phyloP scores from a whole-genome alignment of 2,113 vertebrate genomes.

The Cettia cetti region DNA sequence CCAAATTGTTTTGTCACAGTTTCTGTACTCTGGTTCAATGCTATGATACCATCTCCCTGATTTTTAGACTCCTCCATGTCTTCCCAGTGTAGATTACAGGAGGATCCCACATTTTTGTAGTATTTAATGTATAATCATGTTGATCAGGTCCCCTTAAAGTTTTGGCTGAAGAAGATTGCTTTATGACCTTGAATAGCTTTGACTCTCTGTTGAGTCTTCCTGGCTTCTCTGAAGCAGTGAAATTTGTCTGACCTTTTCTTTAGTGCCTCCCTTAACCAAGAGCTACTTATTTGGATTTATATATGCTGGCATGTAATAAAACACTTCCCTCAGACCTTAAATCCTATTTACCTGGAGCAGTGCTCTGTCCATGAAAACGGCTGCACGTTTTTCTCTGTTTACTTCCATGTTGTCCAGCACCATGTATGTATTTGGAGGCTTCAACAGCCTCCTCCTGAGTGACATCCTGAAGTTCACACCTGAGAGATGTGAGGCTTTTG shows the following conservation, averaged over 20 bases:
- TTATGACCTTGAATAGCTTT: neutral
- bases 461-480: constrained; percentile 87
- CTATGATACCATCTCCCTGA: rapidly evolving
- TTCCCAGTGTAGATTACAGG: neutral
- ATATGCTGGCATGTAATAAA: neutral
- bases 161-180: neutral
- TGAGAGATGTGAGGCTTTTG: constrained; percentile 79
- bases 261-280: neutral
- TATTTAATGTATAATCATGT: rapidly evolving
- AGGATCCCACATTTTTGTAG: neutral
- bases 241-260: neutral
- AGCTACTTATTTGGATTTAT: neutral
- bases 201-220: neutral
- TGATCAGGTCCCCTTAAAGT: neutral
- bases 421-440: constrained; percentile 97
- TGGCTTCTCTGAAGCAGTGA: neutral
- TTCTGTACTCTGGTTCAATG: neutral
- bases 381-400: rapidly evolving
- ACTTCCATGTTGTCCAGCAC: constrained; percentile 64
- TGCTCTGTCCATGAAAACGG: rapidly evolving
- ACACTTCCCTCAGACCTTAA: neutral
- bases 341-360: neutral
- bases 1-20: neutral
- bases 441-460: constrained; percentile 94
- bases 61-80: neutral